Evolutionary conservation across 2,888 invertebrate species (phyloP).

Genomic region (Phytoseiulus persimilis): DNA sequence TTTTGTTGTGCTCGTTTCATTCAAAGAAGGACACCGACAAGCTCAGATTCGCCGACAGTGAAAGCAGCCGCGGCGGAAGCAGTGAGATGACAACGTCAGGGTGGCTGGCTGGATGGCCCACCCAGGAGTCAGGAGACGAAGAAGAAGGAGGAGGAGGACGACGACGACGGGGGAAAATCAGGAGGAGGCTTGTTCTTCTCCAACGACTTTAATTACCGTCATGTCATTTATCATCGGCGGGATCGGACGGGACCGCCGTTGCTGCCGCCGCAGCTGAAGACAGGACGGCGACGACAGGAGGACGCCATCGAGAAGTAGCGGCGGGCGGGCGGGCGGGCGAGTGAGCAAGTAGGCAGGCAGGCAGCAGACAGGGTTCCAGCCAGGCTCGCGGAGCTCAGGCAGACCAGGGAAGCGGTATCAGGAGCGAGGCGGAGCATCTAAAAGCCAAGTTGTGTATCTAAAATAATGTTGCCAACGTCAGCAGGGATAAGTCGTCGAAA

Average conservation of each 20-base stretch:
- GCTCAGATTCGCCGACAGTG: background rate
- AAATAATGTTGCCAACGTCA: constrained; percentile 35
- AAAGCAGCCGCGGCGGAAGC: background rate
- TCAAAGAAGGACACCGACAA: background rate
- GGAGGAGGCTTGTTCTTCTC: constrained; percentile 5
- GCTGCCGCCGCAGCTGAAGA: background rate
- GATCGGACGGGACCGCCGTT: background rate
- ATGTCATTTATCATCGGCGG: background rate
- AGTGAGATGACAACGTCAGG: constrained; percentile 8
- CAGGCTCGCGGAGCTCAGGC: background rate
- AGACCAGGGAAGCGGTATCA: background rate
- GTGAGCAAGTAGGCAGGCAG: background rate
- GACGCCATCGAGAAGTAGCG: background rate
- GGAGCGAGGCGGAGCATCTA: constrained; percentile 17
- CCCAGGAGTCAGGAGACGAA: background rate
- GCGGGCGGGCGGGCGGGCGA: background rate
- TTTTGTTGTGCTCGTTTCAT: background rate
- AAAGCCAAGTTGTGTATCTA: constrained; percentile 35
- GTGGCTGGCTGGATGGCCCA: background rate
- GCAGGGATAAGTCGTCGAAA: constrained; percentile 20
- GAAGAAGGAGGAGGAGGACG: background rate
- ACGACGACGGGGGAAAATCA: background rate
- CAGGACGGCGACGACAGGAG: constrained; percentile 5
- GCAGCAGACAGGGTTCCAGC: background rate
- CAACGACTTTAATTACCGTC: constrained; percentile 5